Evolutionary conservation across 2,888 invertebrate species (phyloP), one percentile per base, ranked within the genome.

Genomic region (Chrysodeixis includens): DNA sequence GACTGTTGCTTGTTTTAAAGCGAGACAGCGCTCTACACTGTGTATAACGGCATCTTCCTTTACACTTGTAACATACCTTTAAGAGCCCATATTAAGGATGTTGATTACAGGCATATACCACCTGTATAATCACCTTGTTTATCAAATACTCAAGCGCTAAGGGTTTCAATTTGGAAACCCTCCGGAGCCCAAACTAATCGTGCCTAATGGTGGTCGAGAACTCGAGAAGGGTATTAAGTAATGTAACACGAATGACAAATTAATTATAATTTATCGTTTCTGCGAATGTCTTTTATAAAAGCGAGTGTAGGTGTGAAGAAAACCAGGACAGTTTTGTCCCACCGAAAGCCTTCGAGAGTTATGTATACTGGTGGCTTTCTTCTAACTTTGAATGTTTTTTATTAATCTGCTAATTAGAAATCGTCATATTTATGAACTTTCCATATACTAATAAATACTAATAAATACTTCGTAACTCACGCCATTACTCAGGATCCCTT

Each of bases 241-340:
- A 69, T 76, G 55, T 61, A 51, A 65, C 56, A 60, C 65, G 56
- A 54, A 69, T 66, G 56, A 59, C 66, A 69, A 70, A 78, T 78
- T 40, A n/a, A 40, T 40, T 40, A 5, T 72, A 72, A 81, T 78
- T 71, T 62, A 74, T 67, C 62, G 60, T 65, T 58, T 54, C 30
- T 7, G 22, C 18, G 63, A 51, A 62, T 66, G 51, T 56, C 26
- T 20, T 54, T 46, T 58, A 69, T 81, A 71, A 81, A 78, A 69
- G 66, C 9, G 52, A 56, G 62, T 63, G 55, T 44, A 53, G 30
- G 65, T 1, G 12, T 10, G 2, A 40, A 40, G 6, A 40, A 6
- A 6, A n/a, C 5, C n/a, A 6, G 0, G 40, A 40, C n/a, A 6
- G n/a, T n/a, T 40, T 35, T 40, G n/a, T n/a, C 14, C 14, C 14